Evolutionary conservation across 53 echinoderm and acorn worm genomes (phyloP).

Genomic region (Hippasteria phrygiana): DNA sequence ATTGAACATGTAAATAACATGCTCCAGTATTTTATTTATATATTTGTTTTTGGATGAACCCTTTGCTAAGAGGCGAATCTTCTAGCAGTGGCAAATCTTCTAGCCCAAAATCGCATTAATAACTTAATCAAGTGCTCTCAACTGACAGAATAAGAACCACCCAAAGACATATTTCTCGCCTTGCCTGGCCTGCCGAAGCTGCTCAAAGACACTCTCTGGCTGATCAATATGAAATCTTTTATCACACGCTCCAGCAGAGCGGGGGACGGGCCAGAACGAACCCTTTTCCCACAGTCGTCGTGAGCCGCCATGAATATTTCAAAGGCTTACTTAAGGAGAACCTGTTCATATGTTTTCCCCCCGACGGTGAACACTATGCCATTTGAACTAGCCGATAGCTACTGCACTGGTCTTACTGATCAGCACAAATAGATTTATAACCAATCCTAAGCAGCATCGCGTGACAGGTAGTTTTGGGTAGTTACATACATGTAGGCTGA

Average conservation of each 20-base stretch:
- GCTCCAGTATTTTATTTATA: neutral
- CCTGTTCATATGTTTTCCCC: neutral
- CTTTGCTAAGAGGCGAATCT: neutral
- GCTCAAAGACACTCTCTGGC: neutral
- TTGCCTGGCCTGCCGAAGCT: neutral
- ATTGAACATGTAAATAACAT: neutral
- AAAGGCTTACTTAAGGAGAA: conserved; percentile 27
- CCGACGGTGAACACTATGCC: neutral
- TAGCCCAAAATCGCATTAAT: conserved; percentile 26
- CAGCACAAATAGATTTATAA: neutral
- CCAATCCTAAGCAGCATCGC: neutral
- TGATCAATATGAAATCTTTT: conserved; percentile 61
- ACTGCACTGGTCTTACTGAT: neutral
- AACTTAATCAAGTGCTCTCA: conserved; percentile 32
- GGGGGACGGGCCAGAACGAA: neutral
- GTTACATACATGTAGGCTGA: too few species aligned
- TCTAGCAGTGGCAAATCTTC: conserved; percentile 1
- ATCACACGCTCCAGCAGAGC: conserved; percentile 24
- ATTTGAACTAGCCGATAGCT: neutral
- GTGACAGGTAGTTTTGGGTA: too few species aligned
- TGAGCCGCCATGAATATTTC: conserved; percentile 30
- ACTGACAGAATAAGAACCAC: neutral
- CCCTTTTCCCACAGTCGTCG: neutral
- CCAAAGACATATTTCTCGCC: conserved; percentile 32
- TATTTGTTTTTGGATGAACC: neutral